A percentile compares a stretch with the other conserved stretches of the same genome.
Evolutionary conservation across 2,797 vertebrate species (phyloP).

Genomic region (Telmatherina bonti): DNA sequence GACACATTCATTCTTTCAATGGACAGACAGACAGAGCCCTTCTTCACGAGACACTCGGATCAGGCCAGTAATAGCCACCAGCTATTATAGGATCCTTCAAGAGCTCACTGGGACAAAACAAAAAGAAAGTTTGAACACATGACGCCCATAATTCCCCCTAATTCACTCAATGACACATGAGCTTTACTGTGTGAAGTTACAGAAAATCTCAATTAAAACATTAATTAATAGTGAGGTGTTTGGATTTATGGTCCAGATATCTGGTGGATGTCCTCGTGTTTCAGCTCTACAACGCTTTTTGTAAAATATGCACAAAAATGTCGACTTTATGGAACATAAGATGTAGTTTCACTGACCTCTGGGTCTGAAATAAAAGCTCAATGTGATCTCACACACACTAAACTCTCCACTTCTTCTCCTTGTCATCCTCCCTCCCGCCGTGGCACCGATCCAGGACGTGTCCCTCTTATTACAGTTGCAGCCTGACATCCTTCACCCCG

Average conservation of each 20-base stretch:
- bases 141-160: not conserved
- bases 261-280: not conserved
- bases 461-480: conserved; percentile 90
- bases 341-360: no score
- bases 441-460: conserved; percentile 85
- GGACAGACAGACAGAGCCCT: conserved; percentile 67
- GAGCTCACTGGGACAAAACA: conserved; percentile 45
- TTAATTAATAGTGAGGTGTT: not conserved
- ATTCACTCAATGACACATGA: not conserved
- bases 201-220: not conserved
- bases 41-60: conserved; percentile 69
- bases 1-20: conserved; percentile 75
- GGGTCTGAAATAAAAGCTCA: no score
- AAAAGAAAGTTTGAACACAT: conserved; percentile 13
- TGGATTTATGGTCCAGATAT: not conserved
- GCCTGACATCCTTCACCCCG: conserved; percentile 88
- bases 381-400: not conserved
- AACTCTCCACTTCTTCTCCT: conserved; percentile 11
- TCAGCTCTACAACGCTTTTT: not conserved
- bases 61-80: conserved; percentile 52
- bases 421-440: conserved; percentile 18
- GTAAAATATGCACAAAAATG: not conserved
- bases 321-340: no score
- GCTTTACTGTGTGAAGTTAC: not conserved
- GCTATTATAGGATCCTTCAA: conserved; percentile 56